Evolutionary conservation across 2,797 vertebrate genomes (phyloP).

Genomic region (Hirundo rustica): DNA sequence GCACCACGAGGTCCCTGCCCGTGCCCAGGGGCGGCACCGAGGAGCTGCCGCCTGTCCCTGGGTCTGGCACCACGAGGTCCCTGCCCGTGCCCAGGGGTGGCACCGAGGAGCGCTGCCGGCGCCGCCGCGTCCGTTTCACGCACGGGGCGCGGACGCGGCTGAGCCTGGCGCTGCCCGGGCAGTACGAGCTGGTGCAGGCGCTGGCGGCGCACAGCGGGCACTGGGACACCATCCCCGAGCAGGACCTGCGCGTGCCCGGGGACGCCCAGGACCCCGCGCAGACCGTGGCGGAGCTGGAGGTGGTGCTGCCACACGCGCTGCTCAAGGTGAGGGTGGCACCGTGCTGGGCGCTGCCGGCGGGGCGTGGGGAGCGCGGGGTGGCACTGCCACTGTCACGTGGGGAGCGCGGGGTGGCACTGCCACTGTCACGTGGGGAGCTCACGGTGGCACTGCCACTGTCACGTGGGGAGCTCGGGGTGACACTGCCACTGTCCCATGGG

Average conservation of each 20-base stretch:
- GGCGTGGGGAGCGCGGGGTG: background rate
- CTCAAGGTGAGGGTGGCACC: background rate
- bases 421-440: too few species aligned
- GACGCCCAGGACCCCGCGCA: constrained; percentile 88
- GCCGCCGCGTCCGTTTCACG: constrained; percentile 89
- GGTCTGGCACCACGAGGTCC: background rate
- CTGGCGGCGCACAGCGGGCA: constrained; percentile 87
- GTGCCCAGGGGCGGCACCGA: too few species aligned
- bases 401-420: background rate
- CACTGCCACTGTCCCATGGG: too few species aligned
- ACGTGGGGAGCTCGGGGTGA: too few species aligned
- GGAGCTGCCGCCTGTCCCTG: too few species aligned
- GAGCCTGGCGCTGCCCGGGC: constrained; percentile 90
- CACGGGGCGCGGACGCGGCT: constrained; percentile 87
- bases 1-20: too few species aligned
- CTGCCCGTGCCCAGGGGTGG: background rate
- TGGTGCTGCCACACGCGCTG: constrained; percentile 82
- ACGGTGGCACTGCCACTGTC: too few species aligned
- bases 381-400: too few species aligned
- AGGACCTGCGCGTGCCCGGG: constrained; percentile 90
- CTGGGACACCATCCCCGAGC: constrained; percentile 93
- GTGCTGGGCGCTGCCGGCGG: rapidly evolving
- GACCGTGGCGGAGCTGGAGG: constrained; percentile 90
- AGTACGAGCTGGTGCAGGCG: constrained; percentile 94
- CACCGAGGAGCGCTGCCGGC: constrained; percentile 76